Conservation (phyloP, 2,888 invertebrate species). For the Brachypterus glaber region DNA sequence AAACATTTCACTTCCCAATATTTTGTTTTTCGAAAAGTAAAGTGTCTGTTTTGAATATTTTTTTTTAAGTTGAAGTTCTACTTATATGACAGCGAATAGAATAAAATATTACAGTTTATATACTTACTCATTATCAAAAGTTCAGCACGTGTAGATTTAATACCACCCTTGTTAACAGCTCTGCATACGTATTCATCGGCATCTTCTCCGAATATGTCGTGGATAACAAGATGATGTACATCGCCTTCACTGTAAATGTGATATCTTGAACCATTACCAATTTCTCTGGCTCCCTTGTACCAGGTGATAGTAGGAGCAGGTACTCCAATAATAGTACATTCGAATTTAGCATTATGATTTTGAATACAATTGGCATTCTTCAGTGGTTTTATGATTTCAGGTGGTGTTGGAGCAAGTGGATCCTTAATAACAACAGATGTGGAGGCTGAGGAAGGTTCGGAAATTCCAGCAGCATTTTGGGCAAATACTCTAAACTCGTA, state of each 20-base stretch:
- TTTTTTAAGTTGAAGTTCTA: too few relatives aligned
- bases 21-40: too few relatives aligned
- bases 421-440: conserved; percentile 86
- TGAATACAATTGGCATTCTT: conserved; percentile 83
- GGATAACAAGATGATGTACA: conserved; percentile 73
- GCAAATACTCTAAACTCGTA: conserved; percentile 98
- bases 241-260: conserved; percentile 89
- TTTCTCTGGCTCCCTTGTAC: conserved; percentile 97
- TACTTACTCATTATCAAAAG: conserved; percentile 90
- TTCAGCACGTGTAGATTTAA: conserved; percentile 91
- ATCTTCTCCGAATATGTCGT: conserved; percentile 94
- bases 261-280: conserved; percentile 84
- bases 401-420: conserved; percentile 80
- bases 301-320: conserved; percentile 87
- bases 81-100: too few relatives aligned
- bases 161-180: conserved; percentile 90
- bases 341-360: conserved; percentile 91
- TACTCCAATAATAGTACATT: conserved; percentile 79
- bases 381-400: conserved; percentile 79
- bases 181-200: conserved; percentile 97
- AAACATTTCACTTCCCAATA: too few relatives aligned
- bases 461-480: conserved; percentile 89
- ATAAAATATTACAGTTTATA: conserved; percentile 1
- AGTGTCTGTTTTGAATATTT: too few relatives aligned
- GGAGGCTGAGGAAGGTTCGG: conserved; percentile 79